Evolutionary conservation across 35 echinoderm and acorn worm genomes (phyloP).

Genomic region (Ophioderma brevispina): DNA sequence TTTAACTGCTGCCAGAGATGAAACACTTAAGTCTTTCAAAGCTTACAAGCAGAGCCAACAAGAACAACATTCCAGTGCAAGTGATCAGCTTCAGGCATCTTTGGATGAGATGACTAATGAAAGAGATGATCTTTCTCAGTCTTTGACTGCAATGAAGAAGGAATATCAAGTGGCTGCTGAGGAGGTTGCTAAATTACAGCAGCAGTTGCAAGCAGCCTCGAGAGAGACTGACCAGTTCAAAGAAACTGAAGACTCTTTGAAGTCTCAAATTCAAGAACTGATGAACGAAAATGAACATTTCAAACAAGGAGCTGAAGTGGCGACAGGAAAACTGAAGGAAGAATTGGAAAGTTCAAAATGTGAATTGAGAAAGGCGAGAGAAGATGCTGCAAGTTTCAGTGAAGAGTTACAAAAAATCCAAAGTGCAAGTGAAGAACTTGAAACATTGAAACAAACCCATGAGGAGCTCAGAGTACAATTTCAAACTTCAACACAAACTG

Average conservation of each 20-base stretch:
- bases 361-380: not conserved
- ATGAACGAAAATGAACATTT: not conserved
- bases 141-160: constrained; percentile 28
- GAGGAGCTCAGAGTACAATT: not conserved
- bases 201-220: not conserved
- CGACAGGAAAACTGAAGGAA: not conserved
- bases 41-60: constrained; percentile 54
- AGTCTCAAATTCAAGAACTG: not conserved
- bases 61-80: constrained; percentile 13
- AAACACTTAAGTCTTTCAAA: constrained; percentile 72
- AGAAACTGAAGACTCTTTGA: constrained; percentile 4
- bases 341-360: constrained; percentile 2
- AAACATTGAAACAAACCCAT: constrained; percentile 7
- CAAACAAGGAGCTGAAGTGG: not conserved
- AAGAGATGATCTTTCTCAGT: constrained; percentile 33
- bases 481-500: not conserved
- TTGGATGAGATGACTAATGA: constrained; percentile 42
- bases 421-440: not conserved
- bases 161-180: constrained; percentile 20
- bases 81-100: not conserved
- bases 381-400: not conserved
- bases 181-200: constrained; percentile 21
- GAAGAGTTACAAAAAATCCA: not conserved
- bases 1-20: constrained; percentile 83
- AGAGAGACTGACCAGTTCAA: constrained; percentile 16